Conservation (phyloP, 2,797 vertebrate species). For the Picus viridis region DNA sequence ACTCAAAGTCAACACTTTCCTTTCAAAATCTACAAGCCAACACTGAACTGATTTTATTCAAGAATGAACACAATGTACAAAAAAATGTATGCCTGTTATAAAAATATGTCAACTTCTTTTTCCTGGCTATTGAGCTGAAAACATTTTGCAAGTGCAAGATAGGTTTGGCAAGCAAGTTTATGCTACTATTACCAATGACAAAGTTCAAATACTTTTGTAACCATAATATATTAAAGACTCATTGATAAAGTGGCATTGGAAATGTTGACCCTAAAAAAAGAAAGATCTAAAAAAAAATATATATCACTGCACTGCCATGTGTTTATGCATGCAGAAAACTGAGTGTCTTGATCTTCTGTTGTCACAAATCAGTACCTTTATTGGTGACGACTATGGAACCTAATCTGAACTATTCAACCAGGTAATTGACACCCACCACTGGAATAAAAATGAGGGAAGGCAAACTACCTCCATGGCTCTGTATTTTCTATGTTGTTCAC, state of each 20-base stretch:
- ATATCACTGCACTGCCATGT: background rate
- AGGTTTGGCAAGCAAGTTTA: constrained; percentile 63
- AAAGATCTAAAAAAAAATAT: background rate
- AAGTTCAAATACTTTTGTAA: constrained; percentile 44
- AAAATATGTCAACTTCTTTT: constrained; percentile 81
- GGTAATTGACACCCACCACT: background rate
- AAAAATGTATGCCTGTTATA: constrained; percentile 83
- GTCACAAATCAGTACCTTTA: constrained; percentile 9
- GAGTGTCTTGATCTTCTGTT: background rate
- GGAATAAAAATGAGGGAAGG: background rate
- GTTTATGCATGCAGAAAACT: background rate
- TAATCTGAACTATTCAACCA: background rate
- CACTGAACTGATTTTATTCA: constrained; percentile 84
- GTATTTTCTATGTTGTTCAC: background rate
- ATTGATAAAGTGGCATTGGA: constrained; percentile 22
- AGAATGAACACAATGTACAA: constrained; percentile 86
- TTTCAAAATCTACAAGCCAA: constrained; percentile 87
- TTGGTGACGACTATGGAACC: background rate
- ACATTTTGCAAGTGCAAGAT: constrained; percentile 75
- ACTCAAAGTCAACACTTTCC: constrained; percentile 83
- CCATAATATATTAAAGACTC: constrained; percentile 38
- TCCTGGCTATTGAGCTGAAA: constrained; percentile 75
- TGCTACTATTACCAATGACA: constrained; percentile 33
- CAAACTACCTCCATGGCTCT: background rate
- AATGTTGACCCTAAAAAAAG: background rate